A percentile compares a stretch with the other conserved stretches of the same genome.
Conservation (phyloP, 2,888 invertebrate genomes). For the Campaea margaritaria region DNA sequence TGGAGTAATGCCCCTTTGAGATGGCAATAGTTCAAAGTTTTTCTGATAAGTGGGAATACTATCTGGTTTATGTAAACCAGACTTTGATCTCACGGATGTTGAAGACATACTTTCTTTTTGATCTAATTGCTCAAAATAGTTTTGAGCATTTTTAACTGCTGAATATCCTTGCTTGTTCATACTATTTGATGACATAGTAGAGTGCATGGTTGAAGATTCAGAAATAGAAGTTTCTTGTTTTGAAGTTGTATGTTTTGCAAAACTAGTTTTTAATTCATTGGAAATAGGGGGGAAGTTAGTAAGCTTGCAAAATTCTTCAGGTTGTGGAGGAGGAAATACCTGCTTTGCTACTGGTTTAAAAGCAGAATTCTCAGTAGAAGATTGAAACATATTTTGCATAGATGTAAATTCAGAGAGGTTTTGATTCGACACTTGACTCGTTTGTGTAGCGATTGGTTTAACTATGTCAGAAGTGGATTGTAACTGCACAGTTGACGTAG, state of each 20-base stretch:
- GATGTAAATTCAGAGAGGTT: conserved; percentile 64
- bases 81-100: conserved; percentile 69
- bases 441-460: conserved; percentile 69
- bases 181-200: conserved; percentile 55
- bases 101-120: conserved; percentile 70
- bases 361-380: conserved; percentile 73
- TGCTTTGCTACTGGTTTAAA: conserved; percentile 80
- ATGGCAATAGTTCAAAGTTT: conserved; percentile 85
- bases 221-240: conserved; percentile 62
- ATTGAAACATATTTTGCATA: conserved; percentile 73
- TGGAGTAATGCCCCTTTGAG: conserved; percentile 85
- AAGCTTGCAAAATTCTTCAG: conserved; percentile 66
- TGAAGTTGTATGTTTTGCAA: conserved; percentile 59
- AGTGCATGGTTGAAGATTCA: conserved; percentile 62
- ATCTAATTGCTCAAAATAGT: conserved; percentile 73
- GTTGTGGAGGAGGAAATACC: conserved; percentile 69
- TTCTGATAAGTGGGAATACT: conserved; percentile 88
- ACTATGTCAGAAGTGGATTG: conserved; percentile 61
- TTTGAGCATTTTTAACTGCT: conserved; percentile 72
- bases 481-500: conserved; percentile 28
- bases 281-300: conserved; percentile 71
- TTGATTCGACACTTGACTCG: conserved; percentile 60
- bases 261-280: conserved; percentile 68
- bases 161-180: conserved; percentile 64
- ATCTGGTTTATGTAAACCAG: conserved; percentile 87